Evolutionary conservation across 2,888 invertebrate genomes (phyloP).

Genomic region (Melinaea menophilus): DNA sequence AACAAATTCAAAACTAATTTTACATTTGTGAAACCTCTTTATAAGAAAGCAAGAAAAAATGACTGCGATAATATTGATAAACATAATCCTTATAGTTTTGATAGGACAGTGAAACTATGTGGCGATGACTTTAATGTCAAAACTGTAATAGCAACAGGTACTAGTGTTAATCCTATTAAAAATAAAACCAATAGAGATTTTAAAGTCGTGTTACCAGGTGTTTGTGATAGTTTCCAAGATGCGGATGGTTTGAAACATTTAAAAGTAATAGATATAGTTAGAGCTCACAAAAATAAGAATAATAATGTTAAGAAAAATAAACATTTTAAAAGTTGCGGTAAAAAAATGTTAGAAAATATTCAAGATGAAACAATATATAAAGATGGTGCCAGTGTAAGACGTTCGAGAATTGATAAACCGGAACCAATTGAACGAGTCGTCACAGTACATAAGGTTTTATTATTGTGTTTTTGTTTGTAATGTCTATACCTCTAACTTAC

Average conservation of each 20-base stretch:
- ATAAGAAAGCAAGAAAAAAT: slow-evolving; percentile 47
- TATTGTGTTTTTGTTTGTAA: not conserved
- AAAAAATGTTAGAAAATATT: slow-evolving; percentile 29
- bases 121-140: slow-evolving; percentile 52
- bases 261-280: slow-evolving; percentile 18
- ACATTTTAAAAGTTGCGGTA: slow-evolving; percentile 20
- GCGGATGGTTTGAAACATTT: slow-evolving; percentile 19
- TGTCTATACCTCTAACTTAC: not conserved
- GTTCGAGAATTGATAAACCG: slow-evolving; percentile 18
- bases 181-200: slow-evolving; percentile 35
- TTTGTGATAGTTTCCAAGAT: slow-evolving; percentile 38
- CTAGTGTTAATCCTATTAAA: slow-evolving; percentile 37
- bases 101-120: slow-evolving; percentile 51
- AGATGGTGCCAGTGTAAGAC: slow-evolving; percentile 11
- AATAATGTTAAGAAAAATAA: slow-evolving; percentile 13
- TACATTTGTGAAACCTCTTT: slow-evolving; percentile 61
- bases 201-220: slow-evolving; percentile 40
- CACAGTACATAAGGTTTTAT: slow-evolving; percentile 37
- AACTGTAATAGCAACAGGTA: slow-evolving; percentile 38
- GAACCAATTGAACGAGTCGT: slow-evolving; percentile 25
- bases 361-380: slow-evolving; percentile 12
- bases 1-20: slow-evolving; percentile 54
- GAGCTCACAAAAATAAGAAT: slow-evolving; percentile 14
- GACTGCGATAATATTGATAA: slow-evolving; percentile 39
- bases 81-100: slow-evolving; percentile 41